Evolutionary conservation across 1,140 invertebrate genomes (phyloP).

Genomic region (Drosophila eugracilis): DNA sequence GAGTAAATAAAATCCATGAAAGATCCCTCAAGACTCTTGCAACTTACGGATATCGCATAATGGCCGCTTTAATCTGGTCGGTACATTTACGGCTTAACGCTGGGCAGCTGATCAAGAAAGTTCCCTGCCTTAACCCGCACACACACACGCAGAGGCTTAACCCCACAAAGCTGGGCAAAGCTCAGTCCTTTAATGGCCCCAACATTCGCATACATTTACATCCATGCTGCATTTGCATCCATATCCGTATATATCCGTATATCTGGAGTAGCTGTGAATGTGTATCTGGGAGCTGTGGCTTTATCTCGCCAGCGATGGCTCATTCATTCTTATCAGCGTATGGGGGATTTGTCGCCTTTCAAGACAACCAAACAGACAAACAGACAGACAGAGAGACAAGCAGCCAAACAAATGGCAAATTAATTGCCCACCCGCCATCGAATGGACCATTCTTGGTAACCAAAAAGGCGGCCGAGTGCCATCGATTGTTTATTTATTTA

Average conservation of each 20-base stretch:
- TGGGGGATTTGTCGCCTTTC: constrained; percentile 73
- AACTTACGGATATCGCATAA: neutral
- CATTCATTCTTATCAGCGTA: constrained; percentile 81
- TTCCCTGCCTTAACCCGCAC: constrained; percentile 16
- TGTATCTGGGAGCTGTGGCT: constrained; percentile 8
- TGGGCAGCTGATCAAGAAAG: constrained; percentile 7
- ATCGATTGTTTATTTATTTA: constrained; percentile 83
- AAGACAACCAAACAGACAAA: constrained; percentile 25
- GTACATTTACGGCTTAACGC: constrained; percentile 30
- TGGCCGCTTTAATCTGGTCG: constrained; percentile 11
- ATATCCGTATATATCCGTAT: constrained; percentile 13
- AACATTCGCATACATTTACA: constrained; percentile 11
- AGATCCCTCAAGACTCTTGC: neutral
- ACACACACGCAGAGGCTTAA: constrained; percentile 17
- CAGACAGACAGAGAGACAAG: too few relatives aligned
- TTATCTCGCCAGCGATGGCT: constrained; percentile 49
- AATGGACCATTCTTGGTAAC: constrained; percentile 19
- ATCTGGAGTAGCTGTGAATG: too few relatives aligned
- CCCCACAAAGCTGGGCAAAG: constrained; percentile 35
- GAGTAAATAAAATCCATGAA: constrained; percentile 2
- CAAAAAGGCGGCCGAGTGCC: constrained; percentile 23
- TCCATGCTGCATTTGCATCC: constrained; percentile 7
- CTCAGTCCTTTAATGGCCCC: constrained; percentile 9
- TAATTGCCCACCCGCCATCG: constrained; percentile 61
- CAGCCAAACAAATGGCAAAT: constrained; percentile 75